Evolutionary conservation across 2,797 vertebrate genomes (phyloP).

Genomic region (Platalea minor): DNA sequence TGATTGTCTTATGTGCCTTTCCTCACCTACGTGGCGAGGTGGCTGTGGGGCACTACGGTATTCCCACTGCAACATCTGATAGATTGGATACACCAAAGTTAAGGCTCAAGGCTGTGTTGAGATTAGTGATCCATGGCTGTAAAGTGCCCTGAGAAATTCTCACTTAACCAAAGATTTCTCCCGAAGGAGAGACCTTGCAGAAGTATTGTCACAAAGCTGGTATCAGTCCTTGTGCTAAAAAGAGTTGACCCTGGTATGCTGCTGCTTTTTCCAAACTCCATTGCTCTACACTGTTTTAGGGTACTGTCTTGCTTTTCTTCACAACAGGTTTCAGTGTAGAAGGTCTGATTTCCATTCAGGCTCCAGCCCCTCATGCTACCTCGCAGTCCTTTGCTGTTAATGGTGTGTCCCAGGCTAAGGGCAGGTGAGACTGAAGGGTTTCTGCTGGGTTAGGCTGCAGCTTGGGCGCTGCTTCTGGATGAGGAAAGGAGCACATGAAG

Average conservation of each 20-base stretch:
- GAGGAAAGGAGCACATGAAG: background rate
- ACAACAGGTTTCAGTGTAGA: background rate
- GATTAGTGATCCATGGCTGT: background rate
- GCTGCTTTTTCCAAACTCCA: background rate
- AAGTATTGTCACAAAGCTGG: background rate
- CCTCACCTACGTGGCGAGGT: accelerated
- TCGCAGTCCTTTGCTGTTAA: background rate
- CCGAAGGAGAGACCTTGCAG: background rate
- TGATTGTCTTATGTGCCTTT: background rate
- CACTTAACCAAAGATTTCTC: background rate
- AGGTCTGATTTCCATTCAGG: background rate
- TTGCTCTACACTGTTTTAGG: background rate
- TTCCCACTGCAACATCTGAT: background rate
- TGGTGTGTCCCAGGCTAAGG: background rate
- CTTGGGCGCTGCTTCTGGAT: background rate
- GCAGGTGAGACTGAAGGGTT: background rate
- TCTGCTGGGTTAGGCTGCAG: background rate
- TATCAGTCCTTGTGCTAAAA: background rate
- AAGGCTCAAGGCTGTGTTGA: background rate
- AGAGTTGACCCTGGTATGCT: background rate
- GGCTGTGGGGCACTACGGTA: background rate
- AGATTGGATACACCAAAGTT: background rate
- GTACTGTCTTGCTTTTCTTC: background rate
- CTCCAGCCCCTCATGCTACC: background rate
- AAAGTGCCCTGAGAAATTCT: background rate